Base-by-base conservation (phyloP, 2,888 invertebrate species). In the Merodon equestris region DNA sequence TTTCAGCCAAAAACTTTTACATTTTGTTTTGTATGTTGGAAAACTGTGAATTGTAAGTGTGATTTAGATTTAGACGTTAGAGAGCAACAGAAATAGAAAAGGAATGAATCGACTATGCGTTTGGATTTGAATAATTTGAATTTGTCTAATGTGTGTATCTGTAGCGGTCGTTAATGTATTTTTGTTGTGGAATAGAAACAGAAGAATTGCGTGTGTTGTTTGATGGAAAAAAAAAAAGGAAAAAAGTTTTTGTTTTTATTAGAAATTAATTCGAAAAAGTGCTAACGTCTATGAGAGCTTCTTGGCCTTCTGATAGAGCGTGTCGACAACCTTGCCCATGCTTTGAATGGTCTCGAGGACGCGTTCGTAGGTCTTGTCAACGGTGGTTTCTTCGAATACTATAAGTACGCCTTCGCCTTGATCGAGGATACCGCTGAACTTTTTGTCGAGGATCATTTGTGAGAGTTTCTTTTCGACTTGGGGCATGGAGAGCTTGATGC, bases 261-360 rank as follows among this genome's bases (percentile, higher is more conserved):
- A 51, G 74, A 73, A 79, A 77, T 67, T 60, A 77, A 53, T 63
- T 42, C 34, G 58, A 57, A n/a, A 40, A 9, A 51, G 42, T 67
- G 48, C 68, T 82, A 60, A 73, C 51, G 83, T 85, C 88, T 94
- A 98, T 90, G 97, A 97, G 83, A 99, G 92, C 90, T 98, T 98
- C 91, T 99, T 98, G 83, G 99, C 98, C 91, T 98, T 98, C 92
- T 97, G 97, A 91, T 99, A 99, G 84, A 99, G 93, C 60, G 98
- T 97, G 90, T 99, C 99, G 84, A 99, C 98, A 86, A 99, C 99
- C 92, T 98, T 98, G 86, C 98, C 97, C 97, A 99, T 98, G 90
- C 96, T 97, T 88, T 98, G 97, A 89, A 99, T 97, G 79, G 98
- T 98, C 89, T 97, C 97, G 87, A 99, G 91, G 68, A 98, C 97